Conservation (phyloP, 2,797 vertebrate species). For the Lateolabrax maculatus region DNA sequence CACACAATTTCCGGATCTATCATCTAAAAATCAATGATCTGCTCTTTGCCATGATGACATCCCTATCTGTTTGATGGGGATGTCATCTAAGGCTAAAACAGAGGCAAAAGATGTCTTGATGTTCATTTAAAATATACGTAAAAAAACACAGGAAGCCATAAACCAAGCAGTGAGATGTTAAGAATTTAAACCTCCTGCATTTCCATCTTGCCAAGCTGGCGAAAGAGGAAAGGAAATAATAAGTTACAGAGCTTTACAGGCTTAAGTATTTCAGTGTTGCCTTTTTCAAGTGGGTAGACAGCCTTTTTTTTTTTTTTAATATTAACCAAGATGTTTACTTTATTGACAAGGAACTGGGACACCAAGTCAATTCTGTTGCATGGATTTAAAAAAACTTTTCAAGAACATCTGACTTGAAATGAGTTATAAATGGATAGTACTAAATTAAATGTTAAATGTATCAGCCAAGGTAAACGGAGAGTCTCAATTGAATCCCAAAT, state of each 20-base stretch:
- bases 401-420: not conserved
- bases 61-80: not conserved
- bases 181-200: slow-evolving; percentile 11
- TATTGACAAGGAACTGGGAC: slow-evolving; percentile 8
- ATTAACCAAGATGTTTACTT: slow-evolving; percentile 7
- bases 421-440: slow-evolving; percentile 5
- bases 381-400: not conserved
- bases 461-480: slow-evolving; percentile 14
- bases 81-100: not conserved
- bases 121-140: slow-evolving; percentile 3
- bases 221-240: not conserved
- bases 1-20: slow-evolving; percentile 21
- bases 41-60: not conserved
- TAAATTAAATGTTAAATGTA: not conserved
- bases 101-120: not conserved
- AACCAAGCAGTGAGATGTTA: not conserved
- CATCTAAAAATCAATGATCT: slow-evolving; percentile 30
- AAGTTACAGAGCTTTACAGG: slow-evolving; percentile 13
- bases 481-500: slow-evolving; percentile 26
- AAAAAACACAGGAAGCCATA: not conserved
- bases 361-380: not conserved
- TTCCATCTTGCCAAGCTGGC: not conserved
- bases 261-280: not conserved
- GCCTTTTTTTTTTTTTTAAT: too few species aligned
- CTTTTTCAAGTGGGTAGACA: slow-evolving; percentile 22